Conservation (phyloP, 2,888 invertebrate species). For the Dermolepida albohirtum region DNA sequence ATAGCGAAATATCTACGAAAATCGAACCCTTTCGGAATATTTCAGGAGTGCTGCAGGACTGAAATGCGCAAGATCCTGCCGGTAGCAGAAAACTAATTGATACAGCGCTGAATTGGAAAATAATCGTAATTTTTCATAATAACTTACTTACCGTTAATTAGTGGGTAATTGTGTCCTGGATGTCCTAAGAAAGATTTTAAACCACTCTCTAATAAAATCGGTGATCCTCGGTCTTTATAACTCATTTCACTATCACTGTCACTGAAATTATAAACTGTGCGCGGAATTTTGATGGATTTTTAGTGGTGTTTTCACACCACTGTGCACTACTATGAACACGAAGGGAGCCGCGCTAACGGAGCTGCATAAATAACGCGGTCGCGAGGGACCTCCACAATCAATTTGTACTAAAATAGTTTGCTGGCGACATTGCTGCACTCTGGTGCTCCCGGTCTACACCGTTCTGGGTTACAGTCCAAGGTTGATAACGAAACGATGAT, state of each 20-base stretch:
- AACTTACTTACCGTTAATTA: conserved; percentile 76
- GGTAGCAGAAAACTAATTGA: conserved; percentile 32
- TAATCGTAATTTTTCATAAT: not conserved
- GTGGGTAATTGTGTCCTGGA: conserved; percentile 83
- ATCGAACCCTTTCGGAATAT: conserved; percentile 14
- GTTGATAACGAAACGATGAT: conserved; percentile 60
- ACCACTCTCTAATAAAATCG: conserved; percentile 89
- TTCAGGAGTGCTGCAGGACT: conserved; percentile 37
- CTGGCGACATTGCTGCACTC: conserved; percentile 63
- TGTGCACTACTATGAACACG: conserved; percentile 49
- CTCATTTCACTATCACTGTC: conserved; percentile 79
- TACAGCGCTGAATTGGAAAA: conserved; percentile 29
- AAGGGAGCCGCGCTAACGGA: conserved; percentile 49
- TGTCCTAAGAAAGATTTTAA: conserved; percentile 87
- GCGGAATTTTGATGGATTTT: conserved; percentile 65
- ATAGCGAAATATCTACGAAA: conserved; percentile 2
- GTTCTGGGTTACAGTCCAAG: conserved; percentile 64
- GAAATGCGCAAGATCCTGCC: conserved; percentile 46
- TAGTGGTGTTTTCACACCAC: conserved; percentile 49
- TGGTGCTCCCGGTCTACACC: conserved; percentile 58
- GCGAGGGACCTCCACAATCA: conserved; percentile 58
- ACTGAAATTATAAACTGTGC: conserved; percentile 63
- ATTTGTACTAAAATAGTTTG: conserved; percentile 65
- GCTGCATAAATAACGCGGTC: conserved; percentile 57
- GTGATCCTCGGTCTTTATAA: conserved; percentile 88